Percentiles rank a stretch among this genome's conserved stretches.
These are phyloP conservation scores for Papilio elwesi DNA, from an alignment of 2,888 invertebrate species.

Conservation along the genomic window DNA sequence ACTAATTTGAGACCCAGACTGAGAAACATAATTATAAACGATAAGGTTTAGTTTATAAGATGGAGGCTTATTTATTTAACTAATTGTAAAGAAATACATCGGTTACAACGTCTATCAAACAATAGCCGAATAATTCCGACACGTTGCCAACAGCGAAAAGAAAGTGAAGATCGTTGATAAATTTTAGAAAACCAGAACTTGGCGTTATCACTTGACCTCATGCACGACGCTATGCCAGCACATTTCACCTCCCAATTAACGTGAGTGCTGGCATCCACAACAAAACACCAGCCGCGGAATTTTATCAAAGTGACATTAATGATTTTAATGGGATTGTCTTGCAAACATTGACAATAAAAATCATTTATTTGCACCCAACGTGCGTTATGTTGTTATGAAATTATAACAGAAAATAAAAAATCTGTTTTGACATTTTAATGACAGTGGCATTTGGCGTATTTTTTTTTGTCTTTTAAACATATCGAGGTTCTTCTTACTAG, in stretches of 20 bases:
- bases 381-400: no score
- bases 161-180: conserved; percentile 44
- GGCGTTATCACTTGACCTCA: conserved; percentile 43
- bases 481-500: no score
- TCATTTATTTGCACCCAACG: neutral
- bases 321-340: neutral
- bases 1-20: no score
- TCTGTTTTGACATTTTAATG: neutral
- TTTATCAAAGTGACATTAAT: conserved; percentile 30
- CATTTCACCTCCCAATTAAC: conserved; percentile 55
- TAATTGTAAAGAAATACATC: neutral
- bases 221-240: conserved; percentile 35
- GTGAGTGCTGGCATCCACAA: conserved; percentile 49
- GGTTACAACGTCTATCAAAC: conserved; percentile 1
- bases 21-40: no score
- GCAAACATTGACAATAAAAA: no score
- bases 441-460: no score
- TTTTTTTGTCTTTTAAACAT: no score
- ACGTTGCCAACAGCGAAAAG: conserved; percentile 35
- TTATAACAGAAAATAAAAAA: no score
- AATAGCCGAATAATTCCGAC: neutral
- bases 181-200: conserved; percentile 37
- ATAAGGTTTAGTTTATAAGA: neutral
- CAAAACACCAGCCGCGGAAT: conserved; percentile 44
- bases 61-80: neutral